Evolutionary conservation across 2,888 invertebrate genomes (phyloP), one percentile per base, ranked within the genome.

Genomic region (Drosophila nr. perissopoda): DNA sequence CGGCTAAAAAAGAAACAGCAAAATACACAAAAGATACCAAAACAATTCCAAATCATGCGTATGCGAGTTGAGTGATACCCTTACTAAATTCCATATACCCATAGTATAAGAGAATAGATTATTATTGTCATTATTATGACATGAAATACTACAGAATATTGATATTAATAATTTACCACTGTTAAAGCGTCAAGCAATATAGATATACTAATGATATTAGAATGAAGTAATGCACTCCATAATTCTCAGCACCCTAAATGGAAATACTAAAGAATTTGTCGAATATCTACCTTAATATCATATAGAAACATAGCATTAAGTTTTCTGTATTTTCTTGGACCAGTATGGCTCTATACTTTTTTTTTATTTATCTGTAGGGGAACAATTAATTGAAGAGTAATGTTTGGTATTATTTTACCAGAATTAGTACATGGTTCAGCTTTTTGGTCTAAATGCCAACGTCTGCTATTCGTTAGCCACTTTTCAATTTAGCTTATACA

Each of bases 381-480:
- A 34, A 27, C 38, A 56, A 59, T 56, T 51, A 58, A 42, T 59
- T n/a, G 33, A n/a, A 34, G 18, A 57, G 31, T 58, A 58, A 49
- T 70, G 61, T 67, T 77, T n/a, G 25, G 25, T 36, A 51, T 58
- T 51, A 48, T 68, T 68, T 33, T 31, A 49, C 62, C 34, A 42
- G 61, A 54, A 61, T n/a, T 11, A 57, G 46, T 34, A 42, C 21
- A 70, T 67, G 65, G 63, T 67, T 57, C 33, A 59, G 65, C 40
- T 61, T 70, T 62, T 63, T 72, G 68, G 56, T 65, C 61, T 60
- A 51, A 68, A 54, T 27, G 64, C 81, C 72, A 76, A 58, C 63
- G 82, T 85, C 82, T 84, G 70, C 68, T 75, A 53, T 81, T 75
- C 27, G 71, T 53, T 71, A 75, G 65, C 66, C 73, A 86, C 76